Evolutionary conservation across 2,113 vertebrate genomes (phyloP).

Genomic region (Phainopepla nitens): DNA sequence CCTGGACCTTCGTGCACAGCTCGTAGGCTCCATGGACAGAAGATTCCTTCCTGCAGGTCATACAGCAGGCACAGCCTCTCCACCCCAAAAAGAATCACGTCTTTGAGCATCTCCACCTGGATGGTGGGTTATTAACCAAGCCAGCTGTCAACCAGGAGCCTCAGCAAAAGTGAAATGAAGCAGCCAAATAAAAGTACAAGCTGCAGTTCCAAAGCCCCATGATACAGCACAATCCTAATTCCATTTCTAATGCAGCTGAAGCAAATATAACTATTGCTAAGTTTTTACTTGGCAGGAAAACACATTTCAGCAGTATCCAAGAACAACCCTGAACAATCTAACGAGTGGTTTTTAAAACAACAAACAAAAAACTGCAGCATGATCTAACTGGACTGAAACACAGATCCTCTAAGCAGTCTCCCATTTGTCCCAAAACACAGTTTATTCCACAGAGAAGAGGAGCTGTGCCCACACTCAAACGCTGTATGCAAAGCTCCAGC

Average conservation of each 20-base stretch:
- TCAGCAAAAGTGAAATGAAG: not conserved
- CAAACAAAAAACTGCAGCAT: not conserved
- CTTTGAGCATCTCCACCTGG: not conserved
- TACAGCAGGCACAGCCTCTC: not conserved
- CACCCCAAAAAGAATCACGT: not conserved
- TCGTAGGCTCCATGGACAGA: not conserved
- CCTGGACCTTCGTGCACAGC: no score
- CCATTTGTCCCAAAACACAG: not conserved
- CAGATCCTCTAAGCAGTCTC: not conserved
- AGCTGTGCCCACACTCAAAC: not conserved
- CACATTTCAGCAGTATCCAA: not conserved
- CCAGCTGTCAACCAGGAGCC: not conserved
- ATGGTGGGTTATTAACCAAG: not conserved
- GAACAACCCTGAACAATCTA: not conserved
- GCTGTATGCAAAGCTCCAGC: not conserved
- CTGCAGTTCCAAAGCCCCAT: not conserved
- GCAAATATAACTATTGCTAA: constrained; percentile 16
- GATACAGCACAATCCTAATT: not conserved
- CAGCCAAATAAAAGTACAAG: not conserved
- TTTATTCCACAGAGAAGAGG: not conserved
- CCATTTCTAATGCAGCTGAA: not conserved
- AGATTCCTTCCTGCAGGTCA: not conserved
- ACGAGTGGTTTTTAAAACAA: not conserved
- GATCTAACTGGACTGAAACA: not conserved
- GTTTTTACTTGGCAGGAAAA: constrained; percentile 26